These are phyloP conservation scores for Eupithecia tripunctaria DNA, from an alignment of 2,888 invertebrate species.

Conservation along the genomic window DNA sequence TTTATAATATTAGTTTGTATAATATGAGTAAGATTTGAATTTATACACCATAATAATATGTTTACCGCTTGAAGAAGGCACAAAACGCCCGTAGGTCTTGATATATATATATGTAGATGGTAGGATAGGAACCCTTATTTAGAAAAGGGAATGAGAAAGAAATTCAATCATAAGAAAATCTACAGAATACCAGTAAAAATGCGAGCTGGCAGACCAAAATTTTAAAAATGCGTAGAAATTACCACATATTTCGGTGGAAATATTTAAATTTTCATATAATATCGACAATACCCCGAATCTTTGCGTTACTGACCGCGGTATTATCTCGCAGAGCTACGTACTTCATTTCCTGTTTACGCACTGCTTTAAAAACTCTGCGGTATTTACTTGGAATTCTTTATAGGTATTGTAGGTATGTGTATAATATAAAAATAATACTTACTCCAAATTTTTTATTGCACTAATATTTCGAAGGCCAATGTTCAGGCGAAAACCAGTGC, in stretches of 20 bases:
- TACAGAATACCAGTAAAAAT: neutral
- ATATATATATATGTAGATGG: no score
- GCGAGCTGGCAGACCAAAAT: neutral
- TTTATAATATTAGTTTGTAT: no score
- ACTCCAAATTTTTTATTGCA: no score
- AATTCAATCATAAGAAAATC: neutral
- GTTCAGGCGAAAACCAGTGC: neutral
- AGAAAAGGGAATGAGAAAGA: neutral
- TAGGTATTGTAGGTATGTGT: neutral
- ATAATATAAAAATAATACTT: no score
- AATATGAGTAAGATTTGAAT: no score
- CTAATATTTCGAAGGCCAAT: neutral
- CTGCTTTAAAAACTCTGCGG: slow-evolving; percentile 4
- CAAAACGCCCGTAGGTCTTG: no score
- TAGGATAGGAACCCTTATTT: no score
- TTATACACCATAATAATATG: no score
- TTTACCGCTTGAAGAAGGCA: no score
- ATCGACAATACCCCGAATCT: slow-evolving; percentile 23
- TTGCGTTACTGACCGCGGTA: slow-evolving; percentile 30
- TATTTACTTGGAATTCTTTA: neutral
- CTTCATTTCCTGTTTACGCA: slow-evolving; percentile 14
- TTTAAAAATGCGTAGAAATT: slow-evolving; percentile 16
- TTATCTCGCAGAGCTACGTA: slow-evolving; percentile 9
- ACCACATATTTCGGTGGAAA: slow-evolving; percentile 19
- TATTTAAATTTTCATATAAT: slow-evolving; percentile 31